A percentile compares a stretch with the other conserved stretches of the same genome.
phyloP scores from a whole-genome alignment of 2,888 invertebrate species.

The Aleiodes testaceus region DNA sequence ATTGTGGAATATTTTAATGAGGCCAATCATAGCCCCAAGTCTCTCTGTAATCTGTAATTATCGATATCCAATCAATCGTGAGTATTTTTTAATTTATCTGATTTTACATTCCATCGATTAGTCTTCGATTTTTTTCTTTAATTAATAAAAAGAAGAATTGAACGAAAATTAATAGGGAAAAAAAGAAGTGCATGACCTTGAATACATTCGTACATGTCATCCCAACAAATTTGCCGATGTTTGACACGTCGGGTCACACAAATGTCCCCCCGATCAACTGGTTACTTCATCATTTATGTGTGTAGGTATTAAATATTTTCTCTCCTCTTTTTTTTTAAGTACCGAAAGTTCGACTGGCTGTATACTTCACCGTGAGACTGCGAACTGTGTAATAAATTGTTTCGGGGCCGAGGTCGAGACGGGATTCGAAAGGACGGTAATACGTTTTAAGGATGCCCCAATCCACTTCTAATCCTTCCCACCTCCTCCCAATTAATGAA shows the following conservation, averaged over 20 bases:
- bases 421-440: slow-evolving; percentile 60
- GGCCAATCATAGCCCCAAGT: slow-evolving; percentile 24
- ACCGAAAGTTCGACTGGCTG: slow-evolving; percentile 37
- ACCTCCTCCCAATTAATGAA: slow-evolving; percentile 4
- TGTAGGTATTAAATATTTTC: background rate
- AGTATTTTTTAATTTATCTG: background rate
- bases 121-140: too few relatives aligned
- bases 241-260: background rate
- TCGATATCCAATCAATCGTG: slow-evolving; percentile 13
- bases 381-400: slow-evolving; percentile 59
- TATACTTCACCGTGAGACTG: slow-evolving; percentile 39
- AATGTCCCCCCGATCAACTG: background rate
- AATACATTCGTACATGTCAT: slow-evolving; percentile 1
- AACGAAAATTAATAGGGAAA: background rate
- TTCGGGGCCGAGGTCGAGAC: slow-evolving; percentile 62
- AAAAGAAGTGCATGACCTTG: slow-evolving; percentile 2
- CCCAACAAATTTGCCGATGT: slow-evolving; percentile 3
- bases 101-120: slow-evolving; percentile 10
- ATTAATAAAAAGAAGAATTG: background rate
- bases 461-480: slow-evolving; percentile 31
- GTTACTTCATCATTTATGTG: background rate
- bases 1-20: background rate
- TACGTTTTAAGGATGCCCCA: slow-evolving; percentile 45
- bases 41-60: slow-evolving; percentile 3
- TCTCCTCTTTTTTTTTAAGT: slow-evolving; percentile 31